Conservation (phyloP, 1,140 invertebrate species). For the Drosophila mauritiana region DNA sequence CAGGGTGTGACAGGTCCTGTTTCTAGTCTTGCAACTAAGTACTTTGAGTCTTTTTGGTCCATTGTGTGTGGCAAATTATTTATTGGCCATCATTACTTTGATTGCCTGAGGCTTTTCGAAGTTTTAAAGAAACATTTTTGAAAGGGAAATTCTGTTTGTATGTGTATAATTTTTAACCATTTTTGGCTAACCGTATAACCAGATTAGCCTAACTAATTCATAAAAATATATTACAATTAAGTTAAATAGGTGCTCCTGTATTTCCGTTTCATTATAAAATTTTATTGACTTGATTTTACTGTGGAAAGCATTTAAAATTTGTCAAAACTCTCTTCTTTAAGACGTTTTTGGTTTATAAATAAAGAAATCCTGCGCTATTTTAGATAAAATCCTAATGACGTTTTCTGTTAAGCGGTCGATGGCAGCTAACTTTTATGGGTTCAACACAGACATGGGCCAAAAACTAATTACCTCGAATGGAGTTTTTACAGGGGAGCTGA, state of each 20-base stretch:
- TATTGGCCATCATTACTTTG: slow-evolving; percentile 35
- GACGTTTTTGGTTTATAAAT: slow-evolving; percentile 57
- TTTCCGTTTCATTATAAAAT: neutral
- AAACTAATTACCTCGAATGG: slow-evolving; percentile 56
- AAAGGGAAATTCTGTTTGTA: neutral
- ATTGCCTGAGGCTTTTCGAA: neutral
- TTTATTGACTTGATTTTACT: neutral
- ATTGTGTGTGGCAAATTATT: slow-evolving; percentile 38
- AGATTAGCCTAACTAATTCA: no score
- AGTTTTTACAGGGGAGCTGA: slow-evolving; percentile 3
- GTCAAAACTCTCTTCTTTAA: slow-evolving; percentile 50
- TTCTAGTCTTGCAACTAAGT: slow-evolving; percentile 37
- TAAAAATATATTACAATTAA: neutral
- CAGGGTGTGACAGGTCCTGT: slow-evolving; percentile 12
- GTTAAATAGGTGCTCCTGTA: neutral
- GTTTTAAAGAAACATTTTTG: neutral
- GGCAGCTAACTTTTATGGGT: slow-evolving; percentile 19
- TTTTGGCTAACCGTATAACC: no score
- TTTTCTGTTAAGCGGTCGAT: slow-evolving; percentile 32
- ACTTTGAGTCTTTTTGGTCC: neutral
- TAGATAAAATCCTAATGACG: slow-evolving; percentile 57
- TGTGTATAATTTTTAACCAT: neutral
- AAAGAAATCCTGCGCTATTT: slow-evolving; percentile 46
- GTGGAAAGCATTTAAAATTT: slow-evolving; percentile 18
- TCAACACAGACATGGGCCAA: slow-evolving; percentile 27